A percentile compares a stretch with the other conserved stretches of the same genome.
Evolutionary conservation across 1,140 invertebrate genomes (phyloP).

Genomic region (Drosophila nasuta): DNA sequence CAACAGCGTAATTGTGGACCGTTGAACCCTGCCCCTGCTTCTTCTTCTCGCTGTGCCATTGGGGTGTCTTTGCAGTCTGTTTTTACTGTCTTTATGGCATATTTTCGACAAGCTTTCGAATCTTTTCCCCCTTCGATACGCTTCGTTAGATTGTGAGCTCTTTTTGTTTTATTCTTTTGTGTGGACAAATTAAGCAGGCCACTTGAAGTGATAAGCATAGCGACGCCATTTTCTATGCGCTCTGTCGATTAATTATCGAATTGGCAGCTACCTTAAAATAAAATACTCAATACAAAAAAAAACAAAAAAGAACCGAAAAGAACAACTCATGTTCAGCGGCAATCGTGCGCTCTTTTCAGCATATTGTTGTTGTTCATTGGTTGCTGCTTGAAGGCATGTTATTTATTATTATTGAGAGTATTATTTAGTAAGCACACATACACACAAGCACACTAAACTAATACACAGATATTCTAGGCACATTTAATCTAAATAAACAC

Average conservation of each 20-base stretch:
- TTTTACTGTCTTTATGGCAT: slow-evolving; percentile 21
- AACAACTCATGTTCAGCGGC: slow-evolving; percentile 40
- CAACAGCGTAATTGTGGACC: slow-evolving; percentile 11
- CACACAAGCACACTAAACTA: slow-evolving; percentile 15
- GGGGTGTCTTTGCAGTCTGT: slow-evolving; percentile 5
- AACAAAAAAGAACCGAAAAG: slow-evolving; percentile 38
- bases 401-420: slow-evolving; percentile 62
- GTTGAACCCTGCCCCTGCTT: slow-evolving; percentile 16
- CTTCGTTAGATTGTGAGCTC: slow-evolving; percentile 50
- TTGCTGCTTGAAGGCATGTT: slow-evolving; percentile 63
- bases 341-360: not conserved
- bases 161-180: slow-evolving; percentile 36
- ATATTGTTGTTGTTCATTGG: slow-evolving; percentile 23
- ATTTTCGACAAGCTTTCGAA: slow-evolving; percentile 31
- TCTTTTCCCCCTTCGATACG: not conserved
- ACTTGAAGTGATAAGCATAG: slow-evolving; percentile 76
- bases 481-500: slow-evolving; percentile 70
- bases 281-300: not conserved
- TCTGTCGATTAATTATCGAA: slow-evolving; percentile 71
- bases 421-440: slow-evolving; percentile 22
- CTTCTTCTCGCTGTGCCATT: not conserved
- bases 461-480: slow-evolving; percentile 31
- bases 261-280: slow-evolving; percentile 48
- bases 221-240: slow-evolving; percentile 63
- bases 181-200: slow-evolving; percentile 53